phyloP scores from a whole-genome alignment of 2,113 vertebrate species.

The Bos indicus region DNA sequence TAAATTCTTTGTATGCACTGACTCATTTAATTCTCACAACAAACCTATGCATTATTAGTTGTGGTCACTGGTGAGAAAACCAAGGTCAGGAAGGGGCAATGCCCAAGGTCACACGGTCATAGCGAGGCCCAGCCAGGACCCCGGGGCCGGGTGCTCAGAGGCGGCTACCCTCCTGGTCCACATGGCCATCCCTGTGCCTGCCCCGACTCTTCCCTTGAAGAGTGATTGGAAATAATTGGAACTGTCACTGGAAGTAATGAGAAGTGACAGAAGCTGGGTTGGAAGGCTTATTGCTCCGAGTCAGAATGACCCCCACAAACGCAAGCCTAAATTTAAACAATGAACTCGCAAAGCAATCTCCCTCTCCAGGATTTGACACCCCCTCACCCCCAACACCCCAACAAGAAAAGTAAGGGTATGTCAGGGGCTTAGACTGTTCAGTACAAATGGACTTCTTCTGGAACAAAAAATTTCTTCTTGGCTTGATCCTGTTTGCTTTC shows the following conservation, averaged over 20 bases:
- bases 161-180: background rate
- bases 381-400: background rate
- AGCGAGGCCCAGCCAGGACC: background rate
- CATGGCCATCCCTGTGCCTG: background rate
- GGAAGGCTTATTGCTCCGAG: constrained; percentile 76
- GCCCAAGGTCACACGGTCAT: background rate
- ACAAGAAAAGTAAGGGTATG: background rate
- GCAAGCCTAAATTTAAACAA: constrained; percentile 83
- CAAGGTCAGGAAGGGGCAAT: background rate
- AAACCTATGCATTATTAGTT: background rate
- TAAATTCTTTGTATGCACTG: background rate
- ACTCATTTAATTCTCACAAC: background rate
- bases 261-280: constrained; percentile 82
- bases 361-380: constrained; percentile 64
- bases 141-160: background rate
- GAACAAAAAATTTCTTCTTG: background rate
- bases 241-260: constrained; percentile 84
- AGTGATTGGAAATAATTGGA: constrained; percentile 84
- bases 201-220: constrained; percentile 74
- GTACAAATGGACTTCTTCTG: constrained; percentile 10
- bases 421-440: background rate
- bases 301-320: constrained; percentile 73
- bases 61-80: background rate
- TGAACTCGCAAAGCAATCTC: constrained; percentile 80
- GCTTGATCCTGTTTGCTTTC: background rate